Evolutionary conservation across 2,113 vertebrate genomes (phyloP).

Genomic region (Lanius ludovicianus): DNA sequence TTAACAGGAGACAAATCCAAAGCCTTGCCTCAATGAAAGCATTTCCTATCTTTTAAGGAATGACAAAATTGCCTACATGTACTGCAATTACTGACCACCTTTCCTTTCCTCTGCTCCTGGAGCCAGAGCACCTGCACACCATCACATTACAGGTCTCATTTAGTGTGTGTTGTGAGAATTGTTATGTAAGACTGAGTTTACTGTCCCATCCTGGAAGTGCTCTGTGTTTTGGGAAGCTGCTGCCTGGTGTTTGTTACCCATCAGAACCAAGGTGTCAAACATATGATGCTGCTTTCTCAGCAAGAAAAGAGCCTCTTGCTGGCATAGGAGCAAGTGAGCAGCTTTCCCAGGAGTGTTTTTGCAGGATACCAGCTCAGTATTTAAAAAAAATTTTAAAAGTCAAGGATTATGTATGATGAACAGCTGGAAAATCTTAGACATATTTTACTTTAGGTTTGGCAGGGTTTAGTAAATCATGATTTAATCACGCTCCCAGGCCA

Average conservation of each 20-base stretch:
- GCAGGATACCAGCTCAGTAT: conserved; percentile 48
- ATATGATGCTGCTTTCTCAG: not conserved
- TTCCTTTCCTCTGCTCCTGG: not conserved
- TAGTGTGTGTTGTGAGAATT: not conserved
- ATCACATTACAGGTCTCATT: not conserved
- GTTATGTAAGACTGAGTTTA: not conserved
- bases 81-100: not conserved
- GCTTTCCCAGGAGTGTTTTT: conserved; percentile 31
- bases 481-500: conserved; percentile 61
- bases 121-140: not conserved
- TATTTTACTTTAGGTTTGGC: conserved; percentile 71
- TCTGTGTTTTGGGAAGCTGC: not conserved
- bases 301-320: not conserved
- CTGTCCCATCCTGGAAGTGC: not conserved
- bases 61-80: not conserved
- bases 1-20: not conserved
- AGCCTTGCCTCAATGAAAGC: not conserved
- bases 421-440: conserved; percentile 68
- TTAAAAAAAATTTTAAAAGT: conserved; percentile 15
- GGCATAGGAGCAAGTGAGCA: not conserved
- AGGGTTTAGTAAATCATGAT: conserved; percentile 60
- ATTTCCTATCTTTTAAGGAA: not conserved
- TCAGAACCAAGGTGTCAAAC: conserved; percentile 26
- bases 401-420: conserved; percentile 59
- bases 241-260: not conserved